Evolutionary conservation across 2,113 vertebrate species (phyloP).

Genomic region (Illadopsis cleaveri): DNA sequence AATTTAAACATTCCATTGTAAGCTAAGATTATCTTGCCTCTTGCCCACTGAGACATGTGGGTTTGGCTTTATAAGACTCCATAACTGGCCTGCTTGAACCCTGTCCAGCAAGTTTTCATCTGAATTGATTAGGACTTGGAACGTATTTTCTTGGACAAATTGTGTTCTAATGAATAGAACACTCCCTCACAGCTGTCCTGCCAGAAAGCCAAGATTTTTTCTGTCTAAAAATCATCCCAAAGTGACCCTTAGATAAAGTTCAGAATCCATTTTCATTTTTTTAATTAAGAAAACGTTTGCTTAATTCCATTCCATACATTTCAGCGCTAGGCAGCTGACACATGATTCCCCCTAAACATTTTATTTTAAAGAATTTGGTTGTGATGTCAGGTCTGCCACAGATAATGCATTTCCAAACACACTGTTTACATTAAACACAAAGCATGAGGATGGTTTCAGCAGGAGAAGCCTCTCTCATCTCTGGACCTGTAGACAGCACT

Average conservation of each 20-base stretch:
- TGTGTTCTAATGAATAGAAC: slow-evolving; percentile 71
- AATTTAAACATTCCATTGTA: slow-evolving; percentile 68
- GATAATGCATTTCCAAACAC: slow-evolving; percentile 31
- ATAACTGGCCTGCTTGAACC: slow-evolving; percentile 62
- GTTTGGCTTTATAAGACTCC: slow-evolving; percentile 59
- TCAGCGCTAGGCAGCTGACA: slow-evolving; percentile 46
- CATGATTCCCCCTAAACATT: slow-evolving; percentile 23
- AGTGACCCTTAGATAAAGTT: slow-evolving; percentile 74
- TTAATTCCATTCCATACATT: slow-evolving; percentile 63
- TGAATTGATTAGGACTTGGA: slow-evolving; percentile 75
- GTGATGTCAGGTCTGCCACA: slow-evolving; percentile 47
- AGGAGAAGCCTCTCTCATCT: not conserved
- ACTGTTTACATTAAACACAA: slow-evolving; percentile 2
- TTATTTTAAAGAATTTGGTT: slow-evolving; percentile 24
- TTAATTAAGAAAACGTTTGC: slow-evolving; percentile 67
- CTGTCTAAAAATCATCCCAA: slow-evolving; percentile 73
- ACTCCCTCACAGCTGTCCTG: slow-evolving; percentile 72
- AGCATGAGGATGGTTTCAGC: not conserved
- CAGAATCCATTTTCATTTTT: slow-evolving; percentile 70
- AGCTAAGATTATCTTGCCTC: slow-evolving; percentile 69
- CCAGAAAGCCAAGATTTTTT: slow-evolving; percentile 71
- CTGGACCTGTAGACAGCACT: not conserved
- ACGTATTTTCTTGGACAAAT: slow-evolving; percentile 70
- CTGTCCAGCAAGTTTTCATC: slow-evolving; percentile 69
- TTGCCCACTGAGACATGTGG: slow-evolving; percentile 70